Base-by-base conservation (phyloP, 1,140 invertebrate species). In the Halesus radiatus region DNA sequence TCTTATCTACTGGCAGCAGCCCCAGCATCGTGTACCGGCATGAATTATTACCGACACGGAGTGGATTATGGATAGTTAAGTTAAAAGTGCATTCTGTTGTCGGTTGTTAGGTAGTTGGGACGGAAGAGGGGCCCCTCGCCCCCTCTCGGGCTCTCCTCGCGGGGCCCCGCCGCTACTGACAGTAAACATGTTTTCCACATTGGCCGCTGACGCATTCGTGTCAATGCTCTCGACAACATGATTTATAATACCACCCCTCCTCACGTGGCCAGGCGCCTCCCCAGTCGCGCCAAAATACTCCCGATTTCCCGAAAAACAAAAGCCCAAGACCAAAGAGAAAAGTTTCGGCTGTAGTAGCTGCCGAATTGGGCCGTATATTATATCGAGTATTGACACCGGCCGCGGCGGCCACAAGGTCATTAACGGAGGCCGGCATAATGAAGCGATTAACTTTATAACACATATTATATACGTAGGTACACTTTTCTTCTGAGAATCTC, bases 121-220 rank as follows among this genome's bases (percentile, higher is more conserved):
- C 8, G n/a, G 20, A 22, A 18, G 74, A 68, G 18, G 66, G 22
- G 26, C 29, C 37, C 23, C 45, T 37, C 18, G 79, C 79, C 62
- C 73, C 60, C 79, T 53, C 6, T 15, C 56, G 3, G 64, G 37
- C 29, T 22, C 74, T 66, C 80, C 80, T 52, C 80, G 75, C 66
- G 64, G 75, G 20, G 80, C 80, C 80, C 80, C 79, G 37, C n/a
- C 64, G 13, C 13, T 22, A 23, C 4, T 53, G 23, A 13, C 78
- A 22, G 62, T 80, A 80, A 80, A 80, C 79, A 80, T 80, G 79
- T 80, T 81, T 29, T 81, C 76, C 76, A 37, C 80, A 64, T 66
- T 56, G 20, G 80, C 32, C 45, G 56, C 75, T 32, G 72, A 72
- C 68, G 68, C 68, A 53, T 20, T 20, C 66, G 80, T 73, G 80